Conservation (phyloP, 53 echinoderm and acorn worm species). For the Patiria pectinifera region DNA sequence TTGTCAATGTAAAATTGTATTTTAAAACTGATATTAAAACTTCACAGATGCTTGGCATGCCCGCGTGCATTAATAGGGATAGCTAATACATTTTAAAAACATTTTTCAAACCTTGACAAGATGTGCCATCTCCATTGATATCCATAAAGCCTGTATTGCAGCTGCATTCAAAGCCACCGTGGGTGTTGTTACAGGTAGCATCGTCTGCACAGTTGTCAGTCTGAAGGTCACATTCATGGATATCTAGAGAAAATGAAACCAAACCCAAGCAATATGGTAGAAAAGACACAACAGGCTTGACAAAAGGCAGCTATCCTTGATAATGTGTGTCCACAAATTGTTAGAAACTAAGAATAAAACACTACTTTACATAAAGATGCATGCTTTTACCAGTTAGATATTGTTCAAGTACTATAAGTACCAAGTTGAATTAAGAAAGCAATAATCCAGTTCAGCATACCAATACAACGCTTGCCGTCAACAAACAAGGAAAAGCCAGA, state of each 20-base stretch:
- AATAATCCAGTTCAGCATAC: slow-evolving; percentile 37
- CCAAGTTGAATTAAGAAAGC: too few relatives aligned
- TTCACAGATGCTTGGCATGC: too few relatives aligned
- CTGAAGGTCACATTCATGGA: slow-evolving; percentile 50
- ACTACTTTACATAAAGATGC: too few relatives aligned
- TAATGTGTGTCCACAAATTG: too few relatives aligned
- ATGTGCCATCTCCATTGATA: slow-evolving; percentile 33
- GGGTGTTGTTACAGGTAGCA: slow-evolving; percentile 44
- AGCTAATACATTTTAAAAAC: too few relatives aligned
- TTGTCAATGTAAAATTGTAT: too few relatives aligned
- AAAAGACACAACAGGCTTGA: background rate
- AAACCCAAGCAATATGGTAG: background rate
- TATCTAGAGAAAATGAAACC: background rate
- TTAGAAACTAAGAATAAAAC: too few relatives aligned
- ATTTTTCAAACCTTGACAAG: background rate
- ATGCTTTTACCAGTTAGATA: too few relatives aligned
- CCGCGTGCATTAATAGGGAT: too few relatives aligned
- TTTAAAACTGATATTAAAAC: too few relatives aligned
- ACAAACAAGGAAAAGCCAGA: slow-evolving; percentile 70
- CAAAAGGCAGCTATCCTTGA: background rate
- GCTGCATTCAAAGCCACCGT: slow-evolving; percentile 25
- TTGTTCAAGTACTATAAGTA: too few relatives aligned
- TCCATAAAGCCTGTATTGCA: slow-evolving; percentile 46
- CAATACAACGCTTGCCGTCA: slow-evolving; percentile 73
- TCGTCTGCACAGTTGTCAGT: slow-evolving; percentile 39